Base-by-base conservation (phyloP, 1,140 invertebrate species). In the Heliothis subflexa region DNA sequence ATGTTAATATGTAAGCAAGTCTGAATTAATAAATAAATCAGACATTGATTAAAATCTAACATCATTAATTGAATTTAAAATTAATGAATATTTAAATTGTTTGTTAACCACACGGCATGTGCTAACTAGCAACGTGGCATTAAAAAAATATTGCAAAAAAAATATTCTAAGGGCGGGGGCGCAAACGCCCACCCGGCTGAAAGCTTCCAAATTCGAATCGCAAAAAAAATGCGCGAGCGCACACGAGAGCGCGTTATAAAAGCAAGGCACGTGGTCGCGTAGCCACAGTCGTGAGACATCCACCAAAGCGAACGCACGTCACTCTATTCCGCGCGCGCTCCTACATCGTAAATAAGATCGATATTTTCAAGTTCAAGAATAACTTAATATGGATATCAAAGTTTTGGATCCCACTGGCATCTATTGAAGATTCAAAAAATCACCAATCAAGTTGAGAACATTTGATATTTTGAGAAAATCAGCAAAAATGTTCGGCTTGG, bases 131-230 rank as follows among this genome's bases (percentile, higher is more conserved):
- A 86, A 80, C 84, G 82, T 91, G 85, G 80, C 79, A 85, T 87
- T 80, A 75, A 64, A 82, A 84, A 85, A 88, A 86, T 61, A 61
- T 25, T 61, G 73, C 88, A 88, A 91, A 88, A 89, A 33, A 33
- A 83, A 83, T 77, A 79, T 28, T 54, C 45, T 82, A 88, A 92
- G 89, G 90, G 92, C 89, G 88, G 87, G 91, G 90, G 91, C 86
- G 90, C 79, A 82, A 72, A 88, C 89, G 88, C 88, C 90, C 88
- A 91, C 88, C 87, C 88, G 85, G 88, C 91, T 92, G 91, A 94
- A 94, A 94, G 91, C 91, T 93, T 93, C 91, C 91, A 93, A 94
- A 94, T 91, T 93, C 88, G 86, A 90, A 93, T 90, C 85, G 90
- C 91, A 90, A 94, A 92, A 81, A 90, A 94, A 91, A 93, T 89